phyloP scores from a whole-genome alignment of 2,888 invertebrate species.

The Anorthoa munda region DNA sequence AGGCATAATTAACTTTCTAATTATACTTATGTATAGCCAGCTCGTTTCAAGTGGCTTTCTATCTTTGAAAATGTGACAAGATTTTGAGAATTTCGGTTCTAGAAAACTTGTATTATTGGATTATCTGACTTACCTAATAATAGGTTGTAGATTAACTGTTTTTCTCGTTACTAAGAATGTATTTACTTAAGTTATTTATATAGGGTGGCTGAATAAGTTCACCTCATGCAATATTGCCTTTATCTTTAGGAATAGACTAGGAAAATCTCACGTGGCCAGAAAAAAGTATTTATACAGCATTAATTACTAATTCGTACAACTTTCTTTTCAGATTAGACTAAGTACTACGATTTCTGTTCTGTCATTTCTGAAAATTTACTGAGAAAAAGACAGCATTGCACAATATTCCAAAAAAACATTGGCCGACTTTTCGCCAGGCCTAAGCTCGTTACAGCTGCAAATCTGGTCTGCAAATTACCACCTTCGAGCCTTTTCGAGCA shows the following conservation, averaged over 20 bases:
- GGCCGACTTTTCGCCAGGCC: background rate
- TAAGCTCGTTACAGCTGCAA: conserved; percentile 30
- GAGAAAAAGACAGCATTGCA: background rate
- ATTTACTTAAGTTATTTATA: background rate
- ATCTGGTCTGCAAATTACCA: conserved; percentile 51
- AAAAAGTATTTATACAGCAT: too few species aligned
- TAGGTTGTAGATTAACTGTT: background rate
- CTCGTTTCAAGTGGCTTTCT: conserved; percentile 9
- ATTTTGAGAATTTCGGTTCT: background rate
- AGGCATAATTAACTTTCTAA: conserved; percentile 59
- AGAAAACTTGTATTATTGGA: background rate
- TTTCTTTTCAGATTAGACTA: background rate
- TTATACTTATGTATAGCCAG: conserved; percentile 50
- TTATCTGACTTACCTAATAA: background rate
- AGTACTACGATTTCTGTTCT: background rate
- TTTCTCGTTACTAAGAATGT: background rate
- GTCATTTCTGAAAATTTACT: too few species aligned
- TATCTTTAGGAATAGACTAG: too few species aligned
- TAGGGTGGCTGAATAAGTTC: too few species aligned
- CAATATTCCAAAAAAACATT: background rate
- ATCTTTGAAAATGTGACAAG: conserved; percentile 27
- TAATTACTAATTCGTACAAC: background rate
- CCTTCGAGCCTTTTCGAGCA: conserved; percentile 37
- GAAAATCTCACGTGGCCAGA: too few species aligned
- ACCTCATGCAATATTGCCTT: too few species aligned